Evolutionary conservation across 1,140 invertebrate genomes (phyloP), one percentile per base, ranked within the genome.

Genomic region (Cataglyphis hispanica): DNA sequence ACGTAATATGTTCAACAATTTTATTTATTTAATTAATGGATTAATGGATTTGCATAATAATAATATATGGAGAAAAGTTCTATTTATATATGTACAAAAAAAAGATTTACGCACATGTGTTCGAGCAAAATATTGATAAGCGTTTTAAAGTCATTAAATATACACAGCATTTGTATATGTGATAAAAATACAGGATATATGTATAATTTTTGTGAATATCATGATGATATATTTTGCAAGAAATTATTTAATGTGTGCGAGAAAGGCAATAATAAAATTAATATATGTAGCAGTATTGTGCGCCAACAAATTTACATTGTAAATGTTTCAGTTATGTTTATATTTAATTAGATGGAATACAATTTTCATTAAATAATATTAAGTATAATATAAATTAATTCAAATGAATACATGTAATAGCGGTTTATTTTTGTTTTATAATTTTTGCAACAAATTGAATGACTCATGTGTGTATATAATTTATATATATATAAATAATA

Each of bases 31-130:
- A 25, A 66, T 50, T 50, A 0, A 56, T 11, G 25, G 3, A 53
- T 1, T n/a, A n/a, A n/a, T n/a, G n/a, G n/a, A n/a, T n/a, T n/a
- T 50, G n/a, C 22, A 74, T 43, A 75, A 63, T 64, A 84, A 46
- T 46, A 8, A 37, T 34, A 13, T 60, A 11, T 27, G 2, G 10
- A 16, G 1, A 40, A 37, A 58, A 27, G 16, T 67, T 37, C 40
- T 77, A 63, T 46, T n/a, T 50, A 27, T 63, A 34, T 43, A 50
- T 70, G 53, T 72, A 25, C 31, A 72, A 78, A 67, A 4, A 53
- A 67, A 53, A 40, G 16, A 50, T 25, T 67, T 46, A 46, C 10
- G 1, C 27, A 80, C 43, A 80, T 1, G 2, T 40, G 10, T 78
- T 56, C 8, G 56, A 78, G 43, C 13, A 80, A 27, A 10, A 56